Conservation (phyloP, 1,140 invertebrate genomes). For the Plectrocnemia conspersa region DNA sequence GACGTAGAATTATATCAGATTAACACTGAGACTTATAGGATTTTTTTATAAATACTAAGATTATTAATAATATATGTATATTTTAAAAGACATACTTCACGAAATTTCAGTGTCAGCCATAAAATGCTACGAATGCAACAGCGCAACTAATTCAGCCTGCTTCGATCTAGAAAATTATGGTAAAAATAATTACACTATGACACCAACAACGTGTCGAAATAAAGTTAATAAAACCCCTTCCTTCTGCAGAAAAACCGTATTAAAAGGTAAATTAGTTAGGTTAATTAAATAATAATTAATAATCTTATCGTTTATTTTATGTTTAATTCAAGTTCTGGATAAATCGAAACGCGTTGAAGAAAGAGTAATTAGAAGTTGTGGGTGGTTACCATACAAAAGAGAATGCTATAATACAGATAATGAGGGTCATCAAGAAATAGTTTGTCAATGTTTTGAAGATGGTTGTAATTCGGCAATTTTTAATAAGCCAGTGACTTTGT, state of each 20-base stretch:
- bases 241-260: slow-evolving; percentile 30
- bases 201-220: slow-evolving; percentile 15
- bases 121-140: slow-evolving; percentile 46
- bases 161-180: slow-evolving; percentile 41
- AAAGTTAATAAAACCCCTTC: not conserved
- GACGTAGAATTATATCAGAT: too few relatives aligned
- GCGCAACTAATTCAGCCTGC: slow-evolving; percentile 47
- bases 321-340: slow-evolving; percentile 4
- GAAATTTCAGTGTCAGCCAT: not conserved
- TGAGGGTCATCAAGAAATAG: slow-evolving; percentile 11
- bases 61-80: too few relatives aligned
- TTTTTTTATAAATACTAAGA: too few relatives aligned
- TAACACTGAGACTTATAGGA: too few relatives aligned
- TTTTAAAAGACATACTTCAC: too few relatives aligned
- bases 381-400: slow-evolving; percentile 5
- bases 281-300: not conserved
- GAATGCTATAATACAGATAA: slow-evolving; percentile 16
- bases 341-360: not conserved
- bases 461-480: too few relatives aligned
- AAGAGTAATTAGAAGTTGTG: slow-evolving; percentile 19
- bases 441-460: slow-evolving; percentile 20
- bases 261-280: slow-evolving; percentile 9
- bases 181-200: slow-evolving; percentile 13
- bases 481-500: slow-evolving; percentile 51
- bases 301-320: not conserved